Base-by-base conservation (phyloP, 2,113 vertebrate genomes). In the Clinocottus analis region DNA sequence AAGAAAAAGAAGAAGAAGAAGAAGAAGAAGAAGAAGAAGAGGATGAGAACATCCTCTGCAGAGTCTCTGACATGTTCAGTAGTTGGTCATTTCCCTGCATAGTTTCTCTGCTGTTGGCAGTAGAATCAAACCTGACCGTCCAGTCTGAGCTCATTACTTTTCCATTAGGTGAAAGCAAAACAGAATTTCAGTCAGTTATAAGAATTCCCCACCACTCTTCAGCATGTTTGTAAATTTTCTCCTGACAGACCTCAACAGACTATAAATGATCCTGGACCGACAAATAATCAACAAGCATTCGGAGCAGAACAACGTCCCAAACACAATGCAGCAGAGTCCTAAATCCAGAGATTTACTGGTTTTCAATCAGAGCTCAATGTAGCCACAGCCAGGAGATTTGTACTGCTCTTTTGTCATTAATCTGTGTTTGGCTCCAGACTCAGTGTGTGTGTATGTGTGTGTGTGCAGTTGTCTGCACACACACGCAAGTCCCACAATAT, bases 261-360 rank as follows among this genome's bases (percentile, higher is more conserved):
- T 16, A 23, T 16, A 78, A 76, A 79, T 77, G 0, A 88, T 39
- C 66, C 75, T 33, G 49, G 12, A 83, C 58, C 16, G 2, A 60
- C 25, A 43, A 75, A 80, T 77, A 81, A 83, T 37, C 13, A 86
- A 62, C 53, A 75, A 49, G 61, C 37, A 49, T 13, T 60, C 56
- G 27, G 7, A n/a, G 33, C 63, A 21, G 49, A 87, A 85, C 53
- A 85, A 78, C 63, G 60, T 73, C 58, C n/a, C 27, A 16, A 77
- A 68, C 70, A 90, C 72, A 88, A 84, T 41, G 75, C 61, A 83
- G 41, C 39, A 23, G 49, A 80, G 83, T 75, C 75, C 74, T 70
- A 90, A 73, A 91, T 85, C 76, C 85, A 65, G 53, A 90, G 87
- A 84, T 86, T 90, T 82, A 83, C 80, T 51, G 53, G 74, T 70